Conservation (phyloP, 2,113 vertebrate species). For the Platichthys flesus region DNA sequence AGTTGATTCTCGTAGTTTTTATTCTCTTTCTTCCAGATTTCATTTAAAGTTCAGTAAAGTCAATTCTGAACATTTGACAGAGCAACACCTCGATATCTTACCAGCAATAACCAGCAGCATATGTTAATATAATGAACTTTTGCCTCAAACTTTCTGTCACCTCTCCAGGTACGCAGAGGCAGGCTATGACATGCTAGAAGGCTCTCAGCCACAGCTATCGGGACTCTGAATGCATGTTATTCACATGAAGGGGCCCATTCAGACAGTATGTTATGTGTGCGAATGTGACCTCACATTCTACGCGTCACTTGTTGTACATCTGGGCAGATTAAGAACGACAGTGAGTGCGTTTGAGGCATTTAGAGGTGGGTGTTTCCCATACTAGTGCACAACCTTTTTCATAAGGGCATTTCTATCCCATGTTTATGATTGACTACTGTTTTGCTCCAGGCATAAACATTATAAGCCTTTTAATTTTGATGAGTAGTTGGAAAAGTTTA, state of each 20-base stretch:
- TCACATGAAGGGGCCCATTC: conserved; percentile 42
- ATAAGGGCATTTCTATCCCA: neutral
- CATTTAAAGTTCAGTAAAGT: neutral
- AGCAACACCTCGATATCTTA: neutral
- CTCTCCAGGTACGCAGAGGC: conserved; percentile 50
- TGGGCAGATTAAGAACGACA: conserved; percentile 54
- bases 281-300: conserved; percentile 61
- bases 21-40: neutral
- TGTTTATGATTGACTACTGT: conserved; percentile 5
- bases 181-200: conserved; percentile 67
- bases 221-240: conserved; percentile 49
- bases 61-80: neutral
- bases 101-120: neutral
- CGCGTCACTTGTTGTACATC: conserved; percentile 50
- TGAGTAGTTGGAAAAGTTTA: conserved; percentile 26
- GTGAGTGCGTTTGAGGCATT: conserved; percentile 53
- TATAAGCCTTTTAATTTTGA: conserved; percentile 17
- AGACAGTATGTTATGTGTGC: conserved; percentile 45
- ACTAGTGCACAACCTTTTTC: neutral
- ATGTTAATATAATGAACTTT: conserved; percentile 21
- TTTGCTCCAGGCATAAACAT: neutral
- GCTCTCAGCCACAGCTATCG: conserved; percentile 43
- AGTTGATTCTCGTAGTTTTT: neutral
- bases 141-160: neutral
- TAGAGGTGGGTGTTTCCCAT: conserved; percentile 7